These are phyloP conservation scores for Hydractinia symbiolongicarpus DNA, from an alignment of 30 jellyfish, hydroid and myxozoan genomes.

Conservation along the genomic window DNA sequence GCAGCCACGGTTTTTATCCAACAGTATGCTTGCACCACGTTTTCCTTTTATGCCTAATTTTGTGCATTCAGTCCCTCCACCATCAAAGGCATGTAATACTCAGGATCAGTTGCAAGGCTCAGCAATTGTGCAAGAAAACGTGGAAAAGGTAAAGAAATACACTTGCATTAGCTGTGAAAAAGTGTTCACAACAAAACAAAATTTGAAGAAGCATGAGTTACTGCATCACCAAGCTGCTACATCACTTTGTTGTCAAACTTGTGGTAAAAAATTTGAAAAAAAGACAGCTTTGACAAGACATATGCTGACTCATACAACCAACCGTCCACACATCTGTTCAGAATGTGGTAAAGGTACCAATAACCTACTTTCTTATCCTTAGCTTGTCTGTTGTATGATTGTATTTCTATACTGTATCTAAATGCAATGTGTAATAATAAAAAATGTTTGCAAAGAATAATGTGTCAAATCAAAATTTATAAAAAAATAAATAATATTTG, in stretches of 20 bases:
- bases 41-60: conserved; percentile 6
- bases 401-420: neutral
- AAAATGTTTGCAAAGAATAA: too few relatives aligned
- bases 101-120: neutral
- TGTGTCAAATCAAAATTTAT: too few relatives aligned
- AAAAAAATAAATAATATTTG: too few relatives aligned
- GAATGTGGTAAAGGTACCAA: conserved; percentile 43
- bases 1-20: conserved; percentile 27
- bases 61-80: neutral
- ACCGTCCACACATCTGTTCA: conserved; percentile 27
- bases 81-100: neutral
- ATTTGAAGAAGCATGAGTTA: conserved; percentile 15
- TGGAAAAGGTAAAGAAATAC: conserved; percentile 4
- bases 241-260: conserved; percentile 8
- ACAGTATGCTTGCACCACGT: conserved; percentile 7
- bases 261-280: conserved; percentile 31
- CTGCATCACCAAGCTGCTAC: conserved; percentile 6
- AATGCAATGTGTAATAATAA: too few relatives aligned
- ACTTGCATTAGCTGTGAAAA: conserved; percentile 17
- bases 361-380: neutral
- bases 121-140: conserved; percentile 12
- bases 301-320: conserved; percentile 23
- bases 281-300: conserved; percentile 37
- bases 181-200: conserved; percentile 11
- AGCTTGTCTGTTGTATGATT: neutral